Evolutionary conservation across 2,888 invertebrate species (phyloP).

Genomic region (Meiosimyza platycephala): DNA sequence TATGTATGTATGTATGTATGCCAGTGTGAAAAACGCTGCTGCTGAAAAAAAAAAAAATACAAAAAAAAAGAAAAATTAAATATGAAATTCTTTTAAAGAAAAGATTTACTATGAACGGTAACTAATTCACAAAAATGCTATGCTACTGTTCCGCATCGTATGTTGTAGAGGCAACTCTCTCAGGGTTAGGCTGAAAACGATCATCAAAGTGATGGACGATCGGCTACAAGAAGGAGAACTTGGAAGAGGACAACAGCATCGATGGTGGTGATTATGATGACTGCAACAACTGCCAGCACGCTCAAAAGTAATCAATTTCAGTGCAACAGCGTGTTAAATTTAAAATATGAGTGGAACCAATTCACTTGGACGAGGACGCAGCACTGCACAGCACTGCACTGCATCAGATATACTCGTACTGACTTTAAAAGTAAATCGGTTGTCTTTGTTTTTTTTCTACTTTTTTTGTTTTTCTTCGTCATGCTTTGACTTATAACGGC

Average conservation of each 20-base stretch:
- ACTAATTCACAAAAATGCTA: conserved; percentile 18
- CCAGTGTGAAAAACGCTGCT: too few species aligned
- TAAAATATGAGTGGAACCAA: conserved; percentile 35
- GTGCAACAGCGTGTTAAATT: conserved; percentile 35
- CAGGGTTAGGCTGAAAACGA: not conserved
- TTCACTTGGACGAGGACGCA: conserved; percentile 8
- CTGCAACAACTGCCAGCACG: not conserved
- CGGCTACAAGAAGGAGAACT: too few species aligned
- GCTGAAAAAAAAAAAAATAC: too few species aligned
- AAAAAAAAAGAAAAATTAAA: too few species aligned
- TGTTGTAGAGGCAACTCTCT: not conserved
- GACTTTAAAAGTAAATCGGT: too few species aligned
- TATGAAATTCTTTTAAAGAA: not conserved
- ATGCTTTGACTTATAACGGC: conserved; percentile 18
- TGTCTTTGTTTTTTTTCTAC: too few species aligned
- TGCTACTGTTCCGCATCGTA: conserved; percentile 29
- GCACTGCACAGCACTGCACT: not conserved
- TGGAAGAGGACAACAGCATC: not conserved
- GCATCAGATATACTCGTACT: not conserved
- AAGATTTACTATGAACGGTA: conserved; percentile 10
- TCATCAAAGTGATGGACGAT: too few species aligned
- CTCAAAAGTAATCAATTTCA: conserved; percentile 35
- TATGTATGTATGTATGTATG: too few species aligned
- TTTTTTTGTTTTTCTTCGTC: not conserved
- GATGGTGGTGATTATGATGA: conserved; percentile 1